A percentile compares a stretch with the other conserved stretches of the same genome.
Conservation (phyloP, 1,140 invertebrate species). For the Pantala flavescens region DNA sequence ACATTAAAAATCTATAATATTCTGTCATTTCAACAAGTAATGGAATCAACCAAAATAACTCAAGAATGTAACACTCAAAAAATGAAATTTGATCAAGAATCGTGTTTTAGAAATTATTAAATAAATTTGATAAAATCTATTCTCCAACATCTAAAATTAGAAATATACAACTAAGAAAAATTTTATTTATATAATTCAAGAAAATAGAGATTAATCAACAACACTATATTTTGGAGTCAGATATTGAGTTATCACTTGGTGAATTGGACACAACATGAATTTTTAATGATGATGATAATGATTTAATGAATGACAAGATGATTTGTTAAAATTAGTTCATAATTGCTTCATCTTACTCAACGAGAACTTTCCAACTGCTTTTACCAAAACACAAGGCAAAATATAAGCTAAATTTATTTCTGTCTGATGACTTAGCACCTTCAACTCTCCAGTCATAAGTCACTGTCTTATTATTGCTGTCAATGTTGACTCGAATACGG, state of each 20-base stretch:
- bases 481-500: conserved; percentile 24
- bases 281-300: background rate
- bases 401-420: conserved; percentile 15
- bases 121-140: background rate
- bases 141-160: background rate
- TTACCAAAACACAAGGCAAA: conserved; percentile 22
- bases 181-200: background rate
- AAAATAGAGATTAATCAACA: background rate
- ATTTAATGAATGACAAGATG: background rate
- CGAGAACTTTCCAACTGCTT: conserved; percentile 24
- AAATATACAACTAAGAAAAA: background rate
- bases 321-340: background rate
- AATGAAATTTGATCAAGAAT: too few relatives aligned
- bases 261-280: background rate
- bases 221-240: background rate
- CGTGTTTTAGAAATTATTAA: too few relatives aligned
- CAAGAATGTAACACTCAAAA: too few relatives aligned
- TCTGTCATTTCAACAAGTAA: too few relatives aligned
- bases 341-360: conserved; percentile 19
- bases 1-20: too few relatives aligned
- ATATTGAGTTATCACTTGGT: background rate
- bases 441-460: conserved; percentile 24
- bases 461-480: conserved; percentile 24
- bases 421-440: background rate
- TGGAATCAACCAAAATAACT: too few relatives aligned